Conservation (phyloP, 2,888 invertebrate species). For the Ophion slaviceki region DNA sequence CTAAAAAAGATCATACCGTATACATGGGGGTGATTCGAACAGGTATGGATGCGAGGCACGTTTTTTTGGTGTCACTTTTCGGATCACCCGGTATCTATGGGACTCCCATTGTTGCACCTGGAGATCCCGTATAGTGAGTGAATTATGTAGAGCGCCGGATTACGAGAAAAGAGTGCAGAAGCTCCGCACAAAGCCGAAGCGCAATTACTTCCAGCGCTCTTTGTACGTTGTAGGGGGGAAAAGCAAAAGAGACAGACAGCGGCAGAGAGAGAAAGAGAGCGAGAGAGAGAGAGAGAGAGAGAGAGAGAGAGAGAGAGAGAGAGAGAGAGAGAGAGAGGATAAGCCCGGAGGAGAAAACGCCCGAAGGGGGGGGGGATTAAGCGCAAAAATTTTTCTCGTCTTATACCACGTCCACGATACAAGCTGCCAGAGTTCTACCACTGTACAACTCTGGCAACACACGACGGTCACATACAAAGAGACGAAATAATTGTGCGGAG, state of each 20-base stretch:
- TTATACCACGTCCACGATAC: conserved; percentile 30
- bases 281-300: conserved; percentile 10
- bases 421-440: neutral
- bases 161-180: conserved; percentile 52
- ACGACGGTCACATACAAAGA: conserved; percentile 1
- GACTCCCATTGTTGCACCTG: conserved; percentile 47
- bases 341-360: conserved; percentile 21
- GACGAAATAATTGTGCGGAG: conserved; percentile 19
- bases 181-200: conserved; percentile 59
- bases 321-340: conserved; percentile 10
- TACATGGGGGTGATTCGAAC: neutral
- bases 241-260: conserved; percentile 19
- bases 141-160: conserved; percentile 55
- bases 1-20: neutral
- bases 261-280: conserved; percentile 18
- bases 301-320: conserved; percentile 15
- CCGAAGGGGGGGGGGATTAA: neutral
- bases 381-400: conserved; percentile 53
- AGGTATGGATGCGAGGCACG: neutral
- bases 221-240: conserved; percentile 37
- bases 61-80: neutral
- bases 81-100: neutral
- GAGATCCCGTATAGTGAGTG: conserved; percentile 57
- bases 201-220: conserved; percentile 63
- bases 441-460: neutral